These are phyloP conservation scores for Drosophila dunni DNA, from an alignment of 1,140 invertebrate species.

Conservation along the genomic window DNA sequence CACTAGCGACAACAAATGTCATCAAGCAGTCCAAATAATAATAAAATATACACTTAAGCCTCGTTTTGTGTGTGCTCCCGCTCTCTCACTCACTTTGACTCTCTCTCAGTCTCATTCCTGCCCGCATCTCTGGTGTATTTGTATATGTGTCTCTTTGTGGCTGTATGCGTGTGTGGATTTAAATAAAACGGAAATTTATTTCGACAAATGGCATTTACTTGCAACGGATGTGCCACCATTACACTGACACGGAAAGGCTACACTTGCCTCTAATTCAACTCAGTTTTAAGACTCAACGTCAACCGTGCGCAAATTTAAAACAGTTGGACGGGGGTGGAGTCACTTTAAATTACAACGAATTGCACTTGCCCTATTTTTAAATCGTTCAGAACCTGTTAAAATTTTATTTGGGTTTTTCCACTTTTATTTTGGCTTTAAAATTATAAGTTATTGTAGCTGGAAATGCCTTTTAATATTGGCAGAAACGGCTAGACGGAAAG, in stretches of 20 bases:
- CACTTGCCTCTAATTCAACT: conserved; percentile 45
- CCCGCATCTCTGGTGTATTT: conserved; percentile 30
- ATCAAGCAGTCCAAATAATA: conserved; percentile 82
- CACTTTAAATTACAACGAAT: neutral
- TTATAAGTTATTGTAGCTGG: no score
- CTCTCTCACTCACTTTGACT: conserved; percentile 21
- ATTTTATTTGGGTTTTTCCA: neutral
- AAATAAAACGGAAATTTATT: conserved; percentile 84
- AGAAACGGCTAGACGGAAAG: no score
- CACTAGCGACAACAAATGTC: conserved; percentile 77
- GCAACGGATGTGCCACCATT: conserved; percentile 81
- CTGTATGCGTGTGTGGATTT: conserved; percentile 70
- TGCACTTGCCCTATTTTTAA: neutral
- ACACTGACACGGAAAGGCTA: conserved; percentile 77
- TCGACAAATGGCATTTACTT: conserved; percentile 83
- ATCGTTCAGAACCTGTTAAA: neutral
- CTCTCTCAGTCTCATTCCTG: conserved; percentile 2
- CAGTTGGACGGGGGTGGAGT: neutral
- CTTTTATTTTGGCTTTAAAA: no score
- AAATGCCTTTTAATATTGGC: no score
- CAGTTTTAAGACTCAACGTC: conserved; percentile 31
- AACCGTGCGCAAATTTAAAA: conserved; percentile 52
- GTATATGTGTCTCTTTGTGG: conserved; percentile 12
- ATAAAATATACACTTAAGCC: conserved; percentile 83
- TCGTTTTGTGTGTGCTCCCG: conserved; percentile 59